Base-by-base conservation (phyloP, 1,140 invertebrate genomes). In the Uloborus diversus region DNA sequence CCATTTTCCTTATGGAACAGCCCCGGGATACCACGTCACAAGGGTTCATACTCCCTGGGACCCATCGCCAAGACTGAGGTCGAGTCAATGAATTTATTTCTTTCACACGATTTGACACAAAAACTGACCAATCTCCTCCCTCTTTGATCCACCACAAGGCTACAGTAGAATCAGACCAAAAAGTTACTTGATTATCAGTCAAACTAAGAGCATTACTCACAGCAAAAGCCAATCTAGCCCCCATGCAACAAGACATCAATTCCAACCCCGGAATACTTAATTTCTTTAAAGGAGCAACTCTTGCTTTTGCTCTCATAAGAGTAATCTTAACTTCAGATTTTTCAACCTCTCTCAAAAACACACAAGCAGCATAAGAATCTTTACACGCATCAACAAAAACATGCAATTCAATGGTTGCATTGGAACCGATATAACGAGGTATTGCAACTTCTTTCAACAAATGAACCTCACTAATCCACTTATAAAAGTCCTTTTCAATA, bases 121-220 rank as follows among this genome's bases (percentile, higher is more conserved):
- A 79, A 3, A 69, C 51, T 30, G 53, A 66, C 65, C 65, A 61
- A 14, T 23, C 7, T 35, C 69, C 47, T 47, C 49, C 3, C 2
- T 37, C 20, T 3, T 20, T 33, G n/a, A 79, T 79, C 76, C 65
- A 79, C 4, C 51, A n/a, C 1, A 79, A 23, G 7, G 62, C 76
- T 27, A 56, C 68, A 0, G 53, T 23, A 20, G 71, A 68, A n/a
- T n/a, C n/a, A n/a, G 51, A 57, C 75, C 75, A 68, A 68, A 68
- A 79, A n/a, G n/a, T n/a, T n/a, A n/a, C n/a, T n/a, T n/a, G n/a
- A n/a, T n/a, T n/a, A n/a, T n/a, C n/a, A n/a, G n/a, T n/a, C n/a
- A n/a, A n/a, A n/a, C n/a, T n/a, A n/a, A n/a, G n/a, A n/a, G n/a
- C n/a, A n/a, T n/a, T n/a, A n/a, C n/a, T n/a, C n/a, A n/a, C n/a